Evolutionary conservation across 2,113 vertebrate species (phyloP), one percentile per base, ranked within the genome.

Genomic region (Ophthalmolycus amberensis): DNA sequence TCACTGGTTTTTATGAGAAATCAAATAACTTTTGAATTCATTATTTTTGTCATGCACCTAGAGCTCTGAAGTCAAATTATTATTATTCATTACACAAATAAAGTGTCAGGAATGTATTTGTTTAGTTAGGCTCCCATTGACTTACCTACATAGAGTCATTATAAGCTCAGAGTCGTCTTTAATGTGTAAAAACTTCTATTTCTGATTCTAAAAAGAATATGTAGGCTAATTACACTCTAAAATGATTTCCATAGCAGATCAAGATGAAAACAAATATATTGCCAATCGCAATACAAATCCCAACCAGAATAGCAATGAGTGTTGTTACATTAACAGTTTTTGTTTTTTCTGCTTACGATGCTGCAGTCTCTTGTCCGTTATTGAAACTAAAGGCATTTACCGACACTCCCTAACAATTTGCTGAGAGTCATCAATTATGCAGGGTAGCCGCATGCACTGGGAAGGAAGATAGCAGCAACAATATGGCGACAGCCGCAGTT

Each of bases 401-500:
- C 85, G 94, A 95, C 94, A 91, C 94, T 95, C 95, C 95, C 95
- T 96, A 92, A 95, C 94, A 93, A 94, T 95, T 94, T 95, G 96
- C 96, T 95, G 95, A 94, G 95, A 95, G 94, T 95, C 95, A 96
- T 97, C 96, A 96, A 96, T 96, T 96, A 96, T 97, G 96, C 96
- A 96, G 94, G 92, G 95, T 91, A 93, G 90, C 94, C 92, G 95
- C 94, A 94, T 95, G 94, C 94, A 90, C 93, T 91, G 95, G 94
- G 93, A 95, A 95, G 93, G 90, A 92, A 94, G 94, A 94, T 93
- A 95, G 94, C 94, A 95, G 96, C 96, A 95, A 94, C 96, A 97
- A 97, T 96, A 97, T 97, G 96, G 96, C 96, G 96, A 97, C 95
- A 96, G 95, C 96, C 96, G 96, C 96, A 97, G 96, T 97, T 96